phyloP scores from a whole-genome alignment of 2,113 vertebrate genomes.

The Syngnathus scovelli region DNA sequence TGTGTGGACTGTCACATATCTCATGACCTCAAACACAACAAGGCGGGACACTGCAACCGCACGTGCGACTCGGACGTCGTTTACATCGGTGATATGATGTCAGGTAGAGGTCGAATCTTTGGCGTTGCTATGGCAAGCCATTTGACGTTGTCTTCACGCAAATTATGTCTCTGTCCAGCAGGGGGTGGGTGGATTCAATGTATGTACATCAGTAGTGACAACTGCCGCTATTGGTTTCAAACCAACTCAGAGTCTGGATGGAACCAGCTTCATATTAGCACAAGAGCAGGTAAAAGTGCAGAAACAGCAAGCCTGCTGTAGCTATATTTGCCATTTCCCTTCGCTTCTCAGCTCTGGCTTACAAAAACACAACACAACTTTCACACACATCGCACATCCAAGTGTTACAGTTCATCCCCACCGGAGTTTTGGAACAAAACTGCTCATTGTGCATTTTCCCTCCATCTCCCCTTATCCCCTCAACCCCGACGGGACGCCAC shows the following conservation, averaged over 20 bases:
- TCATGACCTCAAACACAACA: slow-evolving; percentile 68
- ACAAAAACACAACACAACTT: slow-evolving; percentile 4
- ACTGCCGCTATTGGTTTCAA: slow-evolving; percentile 66
- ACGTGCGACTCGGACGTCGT: slow-evolving; percentile 76
- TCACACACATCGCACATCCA: slow-evolving; percentile 37
- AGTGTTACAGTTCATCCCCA: slow-evolving; percentile 47
- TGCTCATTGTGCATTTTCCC: slow-evolving; percentile 48
- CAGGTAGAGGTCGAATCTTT: slow-evolving; percentile 67
- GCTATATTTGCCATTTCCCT: slow-evolving; percentile 53
- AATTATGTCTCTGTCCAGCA: slow-evolving; percentile 13
- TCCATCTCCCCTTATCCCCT: slow-evolving; percentile 3
- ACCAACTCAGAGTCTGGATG: slow-evolving; percentile 46
- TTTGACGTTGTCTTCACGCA: background rate
- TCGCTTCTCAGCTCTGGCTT: slow-evolving; percentile 25
- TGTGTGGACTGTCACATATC: slow-evolving; percentile 81
- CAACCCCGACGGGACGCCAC: slow-evolving; percentile 46
- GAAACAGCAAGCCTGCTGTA: slow-evolving; percentile 54
- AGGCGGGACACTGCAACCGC: slow-evolving; percentile 78
- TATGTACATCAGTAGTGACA: slow-evolving; percentile 62
- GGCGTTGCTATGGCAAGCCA: background rate
- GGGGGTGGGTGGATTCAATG: slow-evolving; percentile 56
- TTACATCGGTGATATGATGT: slow-evolving; percentile 65
- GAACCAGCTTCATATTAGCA: slow-evolving; percentile 63
- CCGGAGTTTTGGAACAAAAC: slow-evolving; percentile 56
- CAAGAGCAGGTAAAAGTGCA: slow-evolving; percentile 64